Evolutionary conservation across 2,797 vertebrate genomes (phyloP).

Genomic region (Mionectes olivaceus): DNA sequence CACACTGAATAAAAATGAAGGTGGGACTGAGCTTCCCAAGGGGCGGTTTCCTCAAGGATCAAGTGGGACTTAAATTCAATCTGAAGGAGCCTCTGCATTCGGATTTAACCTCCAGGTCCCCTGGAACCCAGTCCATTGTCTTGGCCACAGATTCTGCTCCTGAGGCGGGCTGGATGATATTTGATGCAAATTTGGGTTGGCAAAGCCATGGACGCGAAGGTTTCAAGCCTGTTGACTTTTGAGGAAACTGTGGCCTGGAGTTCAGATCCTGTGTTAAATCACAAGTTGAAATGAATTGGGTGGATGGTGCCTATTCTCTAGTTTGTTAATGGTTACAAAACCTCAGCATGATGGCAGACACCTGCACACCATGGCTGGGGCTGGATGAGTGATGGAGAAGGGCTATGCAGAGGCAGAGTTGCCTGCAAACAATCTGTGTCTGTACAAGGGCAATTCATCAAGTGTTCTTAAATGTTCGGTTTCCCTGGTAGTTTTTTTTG

Average conservation of each 20-base stretch:
- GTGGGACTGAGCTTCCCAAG: not conserved
- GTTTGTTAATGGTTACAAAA: not conserved
- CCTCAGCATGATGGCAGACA: not conserved
- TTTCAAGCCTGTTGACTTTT: not conserved
- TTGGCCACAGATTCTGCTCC: not conserved
- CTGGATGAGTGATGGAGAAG: not conserved
- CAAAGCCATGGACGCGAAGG: not conserved
- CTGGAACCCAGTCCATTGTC: not conserved
- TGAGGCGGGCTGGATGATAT: not conserved
- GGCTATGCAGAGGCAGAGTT: not conserved
- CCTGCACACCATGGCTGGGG: not conserved
- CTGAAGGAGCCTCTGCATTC: not conserved
- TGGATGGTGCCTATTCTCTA: not conserved
- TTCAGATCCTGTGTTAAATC: not conserved
- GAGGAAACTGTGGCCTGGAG: slow-evolving; percentile 25
- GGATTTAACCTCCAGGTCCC: not conserved
- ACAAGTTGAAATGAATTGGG: not conserved
- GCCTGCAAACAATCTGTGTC: not conserved
- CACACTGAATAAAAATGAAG: not conserved
- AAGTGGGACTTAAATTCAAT: not conserved
- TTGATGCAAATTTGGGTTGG: not conserved
- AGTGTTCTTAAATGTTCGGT: not conserved
- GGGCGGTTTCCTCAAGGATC: not conserved
- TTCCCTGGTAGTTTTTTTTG: not conserved
- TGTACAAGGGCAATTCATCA: not conserved